Percentiles rank a stretch among this genome's conserved stretches.
These are phyloP conservation scores for Galaxea fascicularis DNA, from an alignment of 92 coral and sea anemone genomes.

Conservation along the genomic window DNA sequence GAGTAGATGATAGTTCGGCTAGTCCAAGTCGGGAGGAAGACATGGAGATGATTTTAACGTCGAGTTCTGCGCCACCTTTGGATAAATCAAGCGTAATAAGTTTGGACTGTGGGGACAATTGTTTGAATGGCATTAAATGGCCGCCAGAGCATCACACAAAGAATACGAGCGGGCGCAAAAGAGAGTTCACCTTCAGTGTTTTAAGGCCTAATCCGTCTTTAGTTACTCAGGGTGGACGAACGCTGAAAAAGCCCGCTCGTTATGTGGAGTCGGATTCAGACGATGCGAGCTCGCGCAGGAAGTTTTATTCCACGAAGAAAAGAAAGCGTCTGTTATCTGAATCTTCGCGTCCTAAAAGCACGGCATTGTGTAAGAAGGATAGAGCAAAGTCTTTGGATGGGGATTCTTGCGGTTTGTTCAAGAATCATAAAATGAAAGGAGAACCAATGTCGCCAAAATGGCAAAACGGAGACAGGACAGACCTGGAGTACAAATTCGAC, in stretches of 20 bases:
- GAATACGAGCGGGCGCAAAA: slow-evolving; percentile 65
- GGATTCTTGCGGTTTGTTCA: slow-evolving; percentile 48
- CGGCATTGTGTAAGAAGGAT: slow-evolving; percentile 80
- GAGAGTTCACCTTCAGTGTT: slow-evolving; percentile 81
- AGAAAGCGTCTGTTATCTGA: slow-evolving; percentile 49
- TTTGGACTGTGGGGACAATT: slow-evolving; percentile 89
- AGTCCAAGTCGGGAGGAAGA: slow-evolving; percentile 76
- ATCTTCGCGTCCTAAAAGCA: slow-evolving; percentile 53
- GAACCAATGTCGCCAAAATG: neutral
- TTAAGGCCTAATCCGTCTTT: slow-evolving; percentile 76
- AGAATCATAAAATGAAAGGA: slow-evolving; percentile 27
- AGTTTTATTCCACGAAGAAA: slow-evolving; percentile 41
- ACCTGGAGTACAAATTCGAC: slow-evolving; percentile 6
- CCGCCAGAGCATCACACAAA: slow-evolving; percentile 95
- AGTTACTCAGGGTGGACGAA: slow-evolving; percentile 93
- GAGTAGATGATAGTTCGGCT: slow-evolving; percentile 73
- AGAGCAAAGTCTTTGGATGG: slow-evolving; percentile 76
- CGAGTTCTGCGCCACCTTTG: slow-evolving; percentile 59
- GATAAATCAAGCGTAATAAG: slow-evolving; percentile 81
- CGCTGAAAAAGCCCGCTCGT: slow-evolving; percentile 91
- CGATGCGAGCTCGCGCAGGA: slow-evolving; percentile 71
- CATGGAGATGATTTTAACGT: slow-evolving; percentile 67
- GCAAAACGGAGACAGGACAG: slow-evolving; percentile 32
- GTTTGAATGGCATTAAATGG: slow-evolving; percentile 98
- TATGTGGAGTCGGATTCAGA: slow-evolving; percentile 94